Percentiles rank a stretch among this genome's conserved stretches.
phyloP scores from a whole-genome alignment of 2,113 vertebrate genomes.

The Corynorhinus townsendii region DNA sequence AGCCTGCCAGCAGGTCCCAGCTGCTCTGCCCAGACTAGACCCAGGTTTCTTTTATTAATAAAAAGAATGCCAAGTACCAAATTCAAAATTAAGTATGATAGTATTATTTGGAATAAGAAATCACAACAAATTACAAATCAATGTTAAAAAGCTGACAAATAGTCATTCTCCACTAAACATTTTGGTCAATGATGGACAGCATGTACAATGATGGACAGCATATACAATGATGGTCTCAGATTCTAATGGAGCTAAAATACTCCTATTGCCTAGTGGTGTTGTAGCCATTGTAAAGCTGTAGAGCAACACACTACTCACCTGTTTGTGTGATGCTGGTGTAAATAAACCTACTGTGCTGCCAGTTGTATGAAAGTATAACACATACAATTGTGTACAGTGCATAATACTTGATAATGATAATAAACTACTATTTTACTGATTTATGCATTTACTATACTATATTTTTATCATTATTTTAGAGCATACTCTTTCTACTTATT shows the following conservation, averaged over 20 bases:
- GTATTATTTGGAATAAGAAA: background rate
- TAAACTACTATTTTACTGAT: background rate
- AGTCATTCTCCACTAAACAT: background rate
- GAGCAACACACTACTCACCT: background rate
- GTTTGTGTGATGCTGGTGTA: background rate
- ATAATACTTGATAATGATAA: background rate
- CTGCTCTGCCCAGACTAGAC: background rate
- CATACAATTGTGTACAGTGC: no score
- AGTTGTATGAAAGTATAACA: background rate
- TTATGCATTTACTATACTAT: background rate
- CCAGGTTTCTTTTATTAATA: background rate
- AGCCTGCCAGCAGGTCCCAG: background rate
- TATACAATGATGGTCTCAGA: no score
- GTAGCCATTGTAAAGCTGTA: background rate
- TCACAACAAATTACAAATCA: background rate
- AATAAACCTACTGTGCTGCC: background rate
- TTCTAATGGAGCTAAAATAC: background rate
- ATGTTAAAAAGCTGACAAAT: background rate
- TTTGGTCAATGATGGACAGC: background rate
- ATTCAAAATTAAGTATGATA: background rate
- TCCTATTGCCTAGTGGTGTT: background rate
- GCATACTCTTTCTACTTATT: background rate
- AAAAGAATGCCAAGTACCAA: background rate
- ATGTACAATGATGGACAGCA: background rate
- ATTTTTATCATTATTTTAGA: background rate